Evolutionary conservation across 2,113 vertebrate species (phyloP), one percentile per base, ranked within the genome.

Genomic region (Tenebrosternarchus preto): DNA sequence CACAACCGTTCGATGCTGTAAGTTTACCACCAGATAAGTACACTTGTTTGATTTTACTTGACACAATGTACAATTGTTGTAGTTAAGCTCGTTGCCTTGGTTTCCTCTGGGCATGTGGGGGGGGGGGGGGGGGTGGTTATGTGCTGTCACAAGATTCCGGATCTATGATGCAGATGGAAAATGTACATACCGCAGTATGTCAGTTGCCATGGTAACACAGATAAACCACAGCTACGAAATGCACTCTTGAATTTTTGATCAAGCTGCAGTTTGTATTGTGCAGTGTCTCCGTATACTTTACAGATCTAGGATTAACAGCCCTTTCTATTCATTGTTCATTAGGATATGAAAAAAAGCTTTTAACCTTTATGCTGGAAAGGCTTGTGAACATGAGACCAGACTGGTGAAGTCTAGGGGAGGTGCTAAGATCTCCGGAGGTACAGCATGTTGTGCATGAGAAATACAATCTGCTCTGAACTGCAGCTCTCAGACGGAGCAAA

Each of bases 181-280:
- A 70, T 50, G 29, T 31, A 43, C 60, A 73, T 55, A 31, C 19
- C 55, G 29, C 78, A 80, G 36, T 80, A 80, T 64, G 39, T 72
- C 80, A 73, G 80, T 82, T 82, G 75, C 80, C 74, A 77, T 77
- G 69, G 80, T 36, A 82, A 60, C 74, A 56, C 39, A 22, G 63
- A 61, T 77, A 61, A 71, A 73, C 74, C 73, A 36, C 19, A 53
- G 33, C 56, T 59, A 57, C 77, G 24, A 56, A 74, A 78, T 36
- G 57, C 17, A 36, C 43, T 12, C 67, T 19, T 69, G 63, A 55
- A 84, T 72, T 53, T 73, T 20, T 55, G 53, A 74, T 75, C 73
- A 55, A 80, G 43, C 43, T 20, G 29, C 27, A 46, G 57, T 36
- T 22, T 53, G 11, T 36, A 55, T 20, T 22, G 71, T 22, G 78